Evolutionary conservation across 2,113 vertebrate genomes (phyloP), one percentile per base, ranked within the genome.

Genomic region (Calonectris borealis): DNA sequence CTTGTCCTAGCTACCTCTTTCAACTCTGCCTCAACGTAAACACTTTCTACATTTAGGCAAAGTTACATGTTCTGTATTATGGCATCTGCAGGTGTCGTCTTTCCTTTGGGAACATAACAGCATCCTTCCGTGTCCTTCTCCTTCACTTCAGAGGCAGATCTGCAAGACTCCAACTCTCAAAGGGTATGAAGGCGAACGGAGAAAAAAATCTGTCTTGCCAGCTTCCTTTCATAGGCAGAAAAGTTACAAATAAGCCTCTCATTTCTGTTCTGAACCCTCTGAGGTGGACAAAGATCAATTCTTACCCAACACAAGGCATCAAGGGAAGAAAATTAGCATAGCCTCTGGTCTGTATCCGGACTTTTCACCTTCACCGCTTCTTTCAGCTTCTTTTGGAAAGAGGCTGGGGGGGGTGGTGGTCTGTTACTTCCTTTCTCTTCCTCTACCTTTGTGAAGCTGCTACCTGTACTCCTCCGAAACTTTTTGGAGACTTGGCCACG

Each of bases 381-480:
- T 68, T 77, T 40, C 27, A 0, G 0, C 10, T 72, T 49, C 44
- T 38, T 83, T 95, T 46, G 66, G 51, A 69, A 85, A 21, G 46
- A 27, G 6, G 12, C 9, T 6, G 11, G 8, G 11, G 5, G 5
- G 0, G n/a, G n/a, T n/a, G n/a, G 29, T 5, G 25, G 8, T 62
- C 48, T 84, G 42, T 78, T 73, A 16, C 29, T 60, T 52, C 25
- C 20, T 48, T 62, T 55, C 42, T 13, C 15, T 66, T 71, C 46
- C 6, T 42, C 40, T 75, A 6, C 27, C 8, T 49, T 72, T 49
- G 26, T 38, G 18, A 13, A 84, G 13, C 19, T 34, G 34, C 36
- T 31, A 10, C 3, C 0, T 9, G 25, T 51, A 16, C 54, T 55
- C 25, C 42, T 69, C 38, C 2, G 2, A 38, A 64, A 34, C 15